Base-by-base conservation (phyloP, 1,140 invertebrate genomes). In the Drosophila tani region DNA sequence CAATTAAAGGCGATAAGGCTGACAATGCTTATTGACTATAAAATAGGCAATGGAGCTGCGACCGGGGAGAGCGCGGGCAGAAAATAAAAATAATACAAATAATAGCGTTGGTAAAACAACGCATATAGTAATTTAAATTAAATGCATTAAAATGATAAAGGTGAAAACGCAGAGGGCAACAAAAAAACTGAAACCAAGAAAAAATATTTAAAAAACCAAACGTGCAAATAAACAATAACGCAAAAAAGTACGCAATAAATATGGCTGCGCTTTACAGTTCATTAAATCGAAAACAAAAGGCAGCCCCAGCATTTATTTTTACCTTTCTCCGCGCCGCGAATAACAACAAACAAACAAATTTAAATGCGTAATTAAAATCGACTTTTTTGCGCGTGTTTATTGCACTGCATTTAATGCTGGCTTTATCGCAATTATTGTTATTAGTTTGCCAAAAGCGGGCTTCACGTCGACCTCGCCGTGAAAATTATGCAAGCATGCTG, bases 221-320 rank as follows among this genome's bases (percentile, higher is more conserved):
- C 55, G 41, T 57, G 62, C 66, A 84, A 68, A 88, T 81, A 79
- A 85, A 81, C 77, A 90, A 86, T 81, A 81, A 73, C 45, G 67
- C 46, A 74, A 62, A 71, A 78, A 78, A 69, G 64, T 56, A 56
- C 49, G 81, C 79, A 79, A 88, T 88, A 88, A 88, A 88, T 88
- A 90, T 88, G 81, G 82, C 82, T 75, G 74, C 79, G 75, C 78
- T 88, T 88, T 90, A 90, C 85, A 88, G 85, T 88, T 88, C 85
- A 88, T 88, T 88, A 88, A 88, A 90, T 88, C 65, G 84, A 90
- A 84, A 88, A 88, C 84, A 88, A 88, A 87, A 88, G 84, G 84
- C 66, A 53, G 59, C 45, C 67, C 43, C 64, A 41, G 73, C 66
- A 81, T 87, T 90, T 88, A 88, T 75, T 76, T 75, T 76, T 67